A percentile compares a stretch with the other conserved stretches of the same genome.
Evolutionary conservation across 2,888 invertebrate species (phyloP).

Genomic region (Sympetrum striolatum): DNA sequence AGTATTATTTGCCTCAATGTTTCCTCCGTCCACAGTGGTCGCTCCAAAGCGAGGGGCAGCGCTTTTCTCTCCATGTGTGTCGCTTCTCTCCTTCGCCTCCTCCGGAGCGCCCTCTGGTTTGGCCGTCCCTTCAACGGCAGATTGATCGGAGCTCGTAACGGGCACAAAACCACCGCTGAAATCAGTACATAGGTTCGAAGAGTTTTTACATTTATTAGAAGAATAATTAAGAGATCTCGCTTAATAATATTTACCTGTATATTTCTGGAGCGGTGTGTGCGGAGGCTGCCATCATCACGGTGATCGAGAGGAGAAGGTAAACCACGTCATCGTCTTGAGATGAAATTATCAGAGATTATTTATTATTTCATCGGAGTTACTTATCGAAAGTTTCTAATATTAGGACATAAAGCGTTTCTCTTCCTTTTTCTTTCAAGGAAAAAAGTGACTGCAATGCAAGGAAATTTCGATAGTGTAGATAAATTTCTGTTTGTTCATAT

Average conservation of each 20-base stretch:
- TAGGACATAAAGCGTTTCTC: too few relatives aligned
- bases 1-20: conserved; percentile 1
- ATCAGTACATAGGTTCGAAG: not conserved
- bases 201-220: too few relatives aligned
- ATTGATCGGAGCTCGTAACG: not conserved
- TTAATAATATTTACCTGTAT: not conserved
- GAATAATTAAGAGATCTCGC: not conserved
- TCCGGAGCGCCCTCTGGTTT: not conserved
- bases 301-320: not conserved
- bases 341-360: not conserved
- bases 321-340: not conserved
- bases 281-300: not conserved
- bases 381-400: not conserved
- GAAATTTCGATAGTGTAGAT: not conserved
- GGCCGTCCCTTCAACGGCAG: too few relatives aligned
- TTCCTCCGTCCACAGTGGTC: not conserved
- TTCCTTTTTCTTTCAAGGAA: too few relatives aligned
- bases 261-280: not conserved
- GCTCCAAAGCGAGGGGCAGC: not conserved
- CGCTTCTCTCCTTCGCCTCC: not conserved
- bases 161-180: not conserved
- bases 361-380: too few relatives aligned
- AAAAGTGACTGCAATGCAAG: too few relatives aligned
- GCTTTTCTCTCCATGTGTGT: not conserved
- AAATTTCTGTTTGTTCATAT: too few relatives aligned